phyloP scores from a whole-genome alignment of 1,140 invertebrate species.

The Orchesella cincta region DNA sequence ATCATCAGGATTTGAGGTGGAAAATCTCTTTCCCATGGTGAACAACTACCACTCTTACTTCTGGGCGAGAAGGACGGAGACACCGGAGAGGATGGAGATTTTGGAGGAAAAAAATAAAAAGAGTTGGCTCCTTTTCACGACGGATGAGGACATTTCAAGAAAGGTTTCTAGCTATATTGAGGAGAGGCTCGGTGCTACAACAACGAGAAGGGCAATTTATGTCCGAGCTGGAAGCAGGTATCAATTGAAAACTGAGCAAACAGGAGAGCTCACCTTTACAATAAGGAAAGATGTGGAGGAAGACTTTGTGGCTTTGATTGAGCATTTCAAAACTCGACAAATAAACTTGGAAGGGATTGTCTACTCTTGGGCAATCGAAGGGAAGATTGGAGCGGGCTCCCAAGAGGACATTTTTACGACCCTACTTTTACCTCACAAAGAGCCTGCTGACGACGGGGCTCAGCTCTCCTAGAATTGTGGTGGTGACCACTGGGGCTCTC shows the following conservation, averaged over 20 bases:
- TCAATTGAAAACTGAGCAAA: not conserved
- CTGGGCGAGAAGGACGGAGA: too few species aligned
- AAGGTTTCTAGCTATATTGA: too few species aligned
- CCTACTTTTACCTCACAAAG: constrained; percentile 21
- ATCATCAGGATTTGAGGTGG: not conserved
- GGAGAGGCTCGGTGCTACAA: too few species aligned
- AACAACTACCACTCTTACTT: not conserved
- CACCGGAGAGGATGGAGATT: not conserved
- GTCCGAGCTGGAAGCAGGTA: not conserved
- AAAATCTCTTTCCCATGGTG: not conserved
- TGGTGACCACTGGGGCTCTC: not conserved
- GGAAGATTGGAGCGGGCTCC: too few species aligned
- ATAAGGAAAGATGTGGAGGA: not conserved
- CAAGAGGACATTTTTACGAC: not conserved
- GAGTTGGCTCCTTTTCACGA: too few species aligned
- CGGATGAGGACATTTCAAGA: too few species aligned
- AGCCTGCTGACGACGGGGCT: not conserved
- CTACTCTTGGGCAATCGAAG: constrained; percentile 4
- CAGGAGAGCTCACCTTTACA: not conserved
- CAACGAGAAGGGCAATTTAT: not conserved
- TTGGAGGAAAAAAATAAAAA: not conserved
- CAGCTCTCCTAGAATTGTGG: not conserved
- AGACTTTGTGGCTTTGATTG: not conserved
- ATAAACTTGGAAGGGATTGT: constrained; percentile 25
- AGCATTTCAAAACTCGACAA: not conserved